Evolutionary conservation across 2,888 invertebrate genomes (phyloP).

Genomic region (Noctua janthina): DNA sequence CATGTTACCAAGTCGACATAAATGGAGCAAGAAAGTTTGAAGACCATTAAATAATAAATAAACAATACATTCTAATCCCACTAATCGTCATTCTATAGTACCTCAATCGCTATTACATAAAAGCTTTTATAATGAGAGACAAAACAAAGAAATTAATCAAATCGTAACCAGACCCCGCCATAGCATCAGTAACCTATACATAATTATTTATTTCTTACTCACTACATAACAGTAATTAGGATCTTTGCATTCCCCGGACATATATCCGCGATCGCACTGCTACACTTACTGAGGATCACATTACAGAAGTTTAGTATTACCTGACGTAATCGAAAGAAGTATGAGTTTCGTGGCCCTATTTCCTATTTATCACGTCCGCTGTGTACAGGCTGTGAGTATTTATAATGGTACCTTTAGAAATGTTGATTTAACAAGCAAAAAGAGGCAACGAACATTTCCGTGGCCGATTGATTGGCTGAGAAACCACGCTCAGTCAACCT

Average conservation of each 20-base stretch:
- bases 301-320: slow-evolving; percentile 61
- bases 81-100: neutral
- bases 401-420: slow-evolving; percentile 16
- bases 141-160: slow-evolving; percentile 34
- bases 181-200: slow-evolving; percentile 37
- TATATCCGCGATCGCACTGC: slow-evolving; percentile 40
- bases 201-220: slow-evolving; percentile 18
- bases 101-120: slow-evolving; percentile 5
- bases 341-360: slow-evolving; percentile 61
- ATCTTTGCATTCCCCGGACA: slow-evolving; percentile 51
- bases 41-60: neutral
- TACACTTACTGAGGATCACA: slow-evolving; percentile 59
- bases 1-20: neutral
- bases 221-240: slow-evolving; percentile 33
- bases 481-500: neutral
- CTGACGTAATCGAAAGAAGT: slow-evolving; percentile 51
- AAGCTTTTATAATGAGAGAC: slow-evolving; percentile 1
- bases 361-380: slow-evolving; percentile 60
- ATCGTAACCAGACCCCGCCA: slow-evolving; percentile 24
- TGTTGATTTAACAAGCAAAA: slow-evolving; percentile 39
- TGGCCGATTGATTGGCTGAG: slow-evolving; percentile 12
- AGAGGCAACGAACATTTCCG: slow-evolving; percentile 26
- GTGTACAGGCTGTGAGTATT: slow-evolving; percentile 22
- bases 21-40: neutral
- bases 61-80: slow-evolving; percentile 2